phyloP scores from a whole-genome alignment of 2,113 vertebrate genomes.

The Tonatia bakeri region DNA sequence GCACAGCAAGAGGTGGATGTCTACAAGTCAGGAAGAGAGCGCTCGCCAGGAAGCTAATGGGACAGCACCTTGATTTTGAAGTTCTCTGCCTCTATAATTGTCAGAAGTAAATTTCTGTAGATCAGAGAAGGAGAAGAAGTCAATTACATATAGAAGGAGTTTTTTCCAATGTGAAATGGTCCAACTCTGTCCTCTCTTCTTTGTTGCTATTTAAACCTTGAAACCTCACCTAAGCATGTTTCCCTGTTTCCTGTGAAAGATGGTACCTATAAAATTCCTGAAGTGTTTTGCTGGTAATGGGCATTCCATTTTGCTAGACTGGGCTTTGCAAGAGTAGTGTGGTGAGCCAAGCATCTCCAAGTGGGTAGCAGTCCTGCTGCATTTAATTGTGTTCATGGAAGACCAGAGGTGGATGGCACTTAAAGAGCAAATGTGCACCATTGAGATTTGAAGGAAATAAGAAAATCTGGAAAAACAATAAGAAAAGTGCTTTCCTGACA shows the following conservation, averaged over 20 bases:
- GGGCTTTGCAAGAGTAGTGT: neutral
- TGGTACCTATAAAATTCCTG: neutral
- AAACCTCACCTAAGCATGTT: neutral
- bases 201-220: neutral
- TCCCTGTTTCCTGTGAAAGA: neutral
- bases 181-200: neutral
- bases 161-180: neutral
- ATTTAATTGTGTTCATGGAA: neutral
- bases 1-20: neutral
- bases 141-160: neutral
- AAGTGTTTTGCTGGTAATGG: neutral
- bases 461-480: constrained; percentile 59
- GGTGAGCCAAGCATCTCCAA: neutral
- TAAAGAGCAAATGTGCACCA: constrained; percentile 74
- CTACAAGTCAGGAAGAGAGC: neutral
- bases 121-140: neutral
- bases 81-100: neutral
- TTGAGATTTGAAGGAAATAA: constrained; percentile 64
- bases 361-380: neutral
- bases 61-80: neutral
- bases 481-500: constrained; percentile 59
- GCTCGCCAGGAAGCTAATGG: neutral
- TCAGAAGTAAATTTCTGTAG: neutral
- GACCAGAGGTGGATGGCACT: constrained; percentile 53
- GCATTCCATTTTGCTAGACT: neutral